phyloP scores from a whole-genome alignment of 2,113 vertebrate genomes.

The Cavia porcellus region DNA sequence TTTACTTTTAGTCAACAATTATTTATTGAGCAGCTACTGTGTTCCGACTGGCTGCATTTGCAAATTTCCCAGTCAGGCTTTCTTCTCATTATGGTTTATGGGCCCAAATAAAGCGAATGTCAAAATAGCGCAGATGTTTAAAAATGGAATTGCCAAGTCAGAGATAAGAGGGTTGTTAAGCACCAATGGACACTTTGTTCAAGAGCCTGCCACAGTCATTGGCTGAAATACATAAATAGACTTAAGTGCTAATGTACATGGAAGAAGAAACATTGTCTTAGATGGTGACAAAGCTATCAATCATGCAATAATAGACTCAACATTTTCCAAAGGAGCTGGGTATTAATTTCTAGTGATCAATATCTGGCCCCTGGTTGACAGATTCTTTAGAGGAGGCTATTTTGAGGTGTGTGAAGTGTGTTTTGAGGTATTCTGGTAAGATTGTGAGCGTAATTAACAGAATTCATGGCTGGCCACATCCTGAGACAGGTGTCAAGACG shows the following conservation, averaged over 20 bases:
- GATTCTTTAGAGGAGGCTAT: background rate
- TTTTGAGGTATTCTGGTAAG: background rate
- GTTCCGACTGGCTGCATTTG: background rate
- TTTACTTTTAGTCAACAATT: conserved; percentile 32
- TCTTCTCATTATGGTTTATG: conserved; percentile 53
- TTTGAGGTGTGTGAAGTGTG: background rate
- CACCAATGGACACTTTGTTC: conserved; percentile 35
- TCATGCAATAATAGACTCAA: background rate
- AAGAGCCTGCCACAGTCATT: background rate
- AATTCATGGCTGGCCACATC: background rate
- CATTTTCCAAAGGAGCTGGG: background rate
- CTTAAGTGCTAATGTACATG: background rate
- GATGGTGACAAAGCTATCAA: background rate
- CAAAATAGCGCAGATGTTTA: conserved; percentile 36
- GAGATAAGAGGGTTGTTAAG: conserved; percentile 55
- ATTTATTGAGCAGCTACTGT: conserved; percentile 65
- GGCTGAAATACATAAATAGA: background rate
- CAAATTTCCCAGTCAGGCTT: conserved; percentile 35
- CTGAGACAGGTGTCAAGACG: background rate
- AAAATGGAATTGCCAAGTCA: conserved; percentile 32
- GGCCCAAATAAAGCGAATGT: conserved; percentile 15
- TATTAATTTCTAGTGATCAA: background rate
- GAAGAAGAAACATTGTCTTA: conserved; percentile 1
- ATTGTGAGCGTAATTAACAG: background rate
- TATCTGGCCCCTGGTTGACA: background rate